Evolutionary conservation across 2,113 vertebrate species (phyloP).

Genomic region (Sinocyclocheilus rhinocerous): DNA sequence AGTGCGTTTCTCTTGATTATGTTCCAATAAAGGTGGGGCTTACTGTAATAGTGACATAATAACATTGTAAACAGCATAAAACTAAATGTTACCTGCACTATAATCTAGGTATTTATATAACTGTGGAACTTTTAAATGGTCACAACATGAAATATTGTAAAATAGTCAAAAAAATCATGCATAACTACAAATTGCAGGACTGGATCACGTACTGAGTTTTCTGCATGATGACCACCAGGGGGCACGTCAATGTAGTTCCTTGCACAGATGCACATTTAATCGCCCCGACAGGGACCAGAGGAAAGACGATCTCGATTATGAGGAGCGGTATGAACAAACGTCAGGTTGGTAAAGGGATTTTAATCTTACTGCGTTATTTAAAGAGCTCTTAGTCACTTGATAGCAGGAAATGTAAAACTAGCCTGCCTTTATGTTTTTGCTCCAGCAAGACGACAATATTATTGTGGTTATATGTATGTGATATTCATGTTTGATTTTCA

Average conservation of each 20-base stretch:
- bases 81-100: neutral
- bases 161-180: neutral
- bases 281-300: slow-evolving; percentile 38
- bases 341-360: slow-evolving; percentile 52
- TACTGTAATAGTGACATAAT: neutral
- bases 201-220: neutral
- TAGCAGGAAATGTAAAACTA: neutral
- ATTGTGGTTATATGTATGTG: neutral
- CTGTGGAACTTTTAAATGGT: neutral
- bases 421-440: neutral
- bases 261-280: neutral
- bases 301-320: slow-evolving; percentile 38
- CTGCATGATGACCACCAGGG: slow-evolving; percentile 39
- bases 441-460: neutral
- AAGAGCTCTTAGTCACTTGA: neutral
- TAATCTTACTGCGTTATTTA: neutral
- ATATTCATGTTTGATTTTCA: neutral
- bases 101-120: neutral
- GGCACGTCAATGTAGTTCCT: slow-evolving; percentile 9
- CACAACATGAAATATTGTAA: neutral
- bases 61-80: neutral
- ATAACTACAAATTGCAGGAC: neutral
- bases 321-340: slow-evolving; percentile 19
- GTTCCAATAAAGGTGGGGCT: slow-evolving; percentile 11
- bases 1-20: slow-evolving; percentile 22